Evolutionary conservation across 2,888 invertebrate species (phyloP), one percentile per base, ranked within the genome.

Genomic region (Mycalesis mineus): DNA sequence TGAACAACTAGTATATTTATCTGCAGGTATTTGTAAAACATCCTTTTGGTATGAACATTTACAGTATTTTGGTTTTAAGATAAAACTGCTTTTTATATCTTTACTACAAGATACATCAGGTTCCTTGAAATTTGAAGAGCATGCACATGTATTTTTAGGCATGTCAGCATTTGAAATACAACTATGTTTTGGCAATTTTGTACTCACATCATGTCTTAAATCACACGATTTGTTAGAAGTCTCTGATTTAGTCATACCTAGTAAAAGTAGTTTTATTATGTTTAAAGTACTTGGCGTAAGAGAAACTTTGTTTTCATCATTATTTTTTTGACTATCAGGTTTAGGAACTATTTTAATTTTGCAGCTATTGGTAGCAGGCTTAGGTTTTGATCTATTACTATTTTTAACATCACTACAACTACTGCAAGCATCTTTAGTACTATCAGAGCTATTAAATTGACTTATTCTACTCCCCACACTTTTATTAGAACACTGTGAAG

Each of bases 331-430:
- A 31, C 48, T 41, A 13, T 61, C 54, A 7, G 59, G n/a, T 52
- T 64, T 68, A 17, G 61, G 40, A 1, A 66, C 47, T 6, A 68
- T 60, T 61, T 62, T 66, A 15, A 68, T 56, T 52, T 57, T 61
- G 33, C 60, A 62, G 33, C 48, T 53, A 8, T 47, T 60, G 17
- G 44, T 41, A 13, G n/a, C 13, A 7, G 44, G 31, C 14, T 39
- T 55, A 11, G 31, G 13, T 22, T 33, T 54, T 14, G 1, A 0
- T 29, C 13, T 8, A 7, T 28, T 8, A 44, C 8, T 44, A 9
- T 17, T 11, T 8, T 44, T 44, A 29, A 7, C 28, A 13, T 44
- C 1, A 28, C 13, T 13, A n/a, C 59, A 65, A 36, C 45, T 53
- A 9, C 50, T 61, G 17, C 49, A 45, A 11, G 15, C 17, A 14